Percentiles rank a stretch among this genome's conserved stretches.
These are phyloP conservation scores for Carduelis carduelis DNA, from an alignment of 2,797 vertebrate genomes.

Conservation along the genomic window DNA sequence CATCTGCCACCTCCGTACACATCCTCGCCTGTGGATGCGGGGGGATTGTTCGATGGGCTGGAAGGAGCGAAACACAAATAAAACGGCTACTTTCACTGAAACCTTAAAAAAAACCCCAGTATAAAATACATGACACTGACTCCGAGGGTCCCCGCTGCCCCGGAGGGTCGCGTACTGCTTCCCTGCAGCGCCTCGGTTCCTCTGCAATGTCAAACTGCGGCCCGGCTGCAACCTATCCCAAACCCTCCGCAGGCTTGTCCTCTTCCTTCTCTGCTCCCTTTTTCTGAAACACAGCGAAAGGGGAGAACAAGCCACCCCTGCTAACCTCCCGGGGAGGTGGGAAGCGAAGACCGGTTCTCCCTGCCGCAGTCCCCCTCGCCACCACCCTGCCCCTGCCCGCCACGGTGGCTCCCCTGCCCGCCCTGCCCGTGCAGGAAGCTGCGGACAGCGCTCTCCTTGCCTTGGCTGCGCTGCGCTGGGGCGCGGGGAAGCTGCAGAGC, in stretches of 20 bases:
- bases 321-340: not conserved
- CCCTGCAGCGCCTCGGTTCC: not conserved
- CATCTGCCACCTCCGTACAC: not conserved
- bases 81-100: not conserved
- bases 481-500: not conserved
- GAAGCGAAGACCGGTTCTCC: not conserved
- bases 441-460: not conserved
- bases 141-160: not conserved
- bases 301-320: not conserved
- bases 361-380: not conserved
- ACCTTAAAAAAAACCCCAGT: not conserved
- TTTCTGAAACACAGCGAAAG: not conserved
- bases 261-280: not conserved
- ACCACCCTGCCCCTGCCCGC: not conserved
- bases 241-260: not conserved
- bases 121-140: not conserved
- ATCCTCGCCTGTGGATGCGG: not conserved
- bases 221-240: not conserved
- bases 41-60: not conserved
- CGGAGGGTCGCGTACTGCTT: not conserved
- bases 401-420: not conserved
- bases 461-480: not conserved
- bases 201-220: not conserved
- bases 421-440: not conserved
- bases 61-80: not conserved